Evolutionary conservation across 2,888 invertebrate species (phyloP).

Genomic region (Pseudococcus longispinus): DNA sequence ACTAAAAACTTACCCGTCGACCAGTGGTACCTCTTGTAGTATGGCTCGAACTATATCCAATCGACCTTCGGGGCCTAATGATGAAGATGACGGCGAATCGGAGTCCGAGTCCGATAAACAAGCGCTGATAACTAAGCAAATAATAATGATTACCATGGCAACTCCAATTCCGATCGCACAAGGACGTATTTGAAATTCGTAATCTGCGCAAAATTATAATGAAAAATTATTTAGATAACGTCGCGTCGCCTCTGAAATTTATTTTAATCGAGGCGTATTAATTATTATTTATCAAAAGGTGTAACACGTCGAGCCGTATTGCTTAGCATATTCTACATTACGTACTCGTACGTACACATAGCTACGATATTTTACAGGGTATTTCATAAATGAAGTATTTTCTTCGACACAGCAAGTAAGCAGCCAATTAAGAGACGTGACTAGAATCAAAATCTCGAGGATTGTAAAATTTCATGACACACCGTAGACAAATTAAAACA

Average conservation of each 20-base stretch:
- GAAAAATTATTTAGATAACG: neutral
- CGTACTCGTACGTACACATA: too few relatives aligned
- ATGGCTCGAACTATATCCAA: slow-evolving; percentile 71
- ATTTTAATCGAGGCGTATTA: too few relatives aligned
- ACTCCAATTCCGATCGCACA: slow-evolving; percentile 51
- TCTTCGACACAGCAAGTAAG: too few relatives aligned
- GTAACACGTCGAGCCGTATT: too few relatives aligned
- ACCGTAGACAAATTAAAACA: too few relatives aligned
- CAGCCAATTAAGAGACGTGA: too few relatives aligned
- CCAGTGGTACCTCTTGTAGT: slow-evolving; percentile 72
- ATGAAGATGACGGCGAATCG: slow-evolving; percentile 45
- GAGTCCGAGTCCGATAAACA: slow-evolving; percentile 48
- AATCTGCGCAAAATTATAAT: slow-evolving; percentile 29
- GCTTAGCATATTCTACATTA: too few relatives aligned
- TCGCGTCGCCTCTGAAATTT: neutral
- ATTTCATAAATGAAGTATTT: too few relatives aligned
- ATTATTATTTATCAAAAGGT: too few relatives aligned
- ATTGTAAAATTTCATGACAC: too few relatives aligned
- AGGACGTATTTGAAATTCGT: slow-evolving; percentile 53
- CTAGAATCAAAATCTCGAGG: too few relatives aligned
- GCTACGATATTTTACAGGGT: too few relatives aligned
- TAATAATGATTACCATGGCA: slow-evolving; percentile 46
- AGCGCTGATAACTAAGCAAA: slow-evolving; percentile 53
- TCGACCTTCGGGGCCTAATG: slow-evolving; percentile 45
- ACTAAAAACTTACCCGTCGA: slow-evolving; percentile 67